Evolutionary conservation across 2,888 invertebrate species (phyloP).

Genomic region (Tenodera sinensis): DNA sequence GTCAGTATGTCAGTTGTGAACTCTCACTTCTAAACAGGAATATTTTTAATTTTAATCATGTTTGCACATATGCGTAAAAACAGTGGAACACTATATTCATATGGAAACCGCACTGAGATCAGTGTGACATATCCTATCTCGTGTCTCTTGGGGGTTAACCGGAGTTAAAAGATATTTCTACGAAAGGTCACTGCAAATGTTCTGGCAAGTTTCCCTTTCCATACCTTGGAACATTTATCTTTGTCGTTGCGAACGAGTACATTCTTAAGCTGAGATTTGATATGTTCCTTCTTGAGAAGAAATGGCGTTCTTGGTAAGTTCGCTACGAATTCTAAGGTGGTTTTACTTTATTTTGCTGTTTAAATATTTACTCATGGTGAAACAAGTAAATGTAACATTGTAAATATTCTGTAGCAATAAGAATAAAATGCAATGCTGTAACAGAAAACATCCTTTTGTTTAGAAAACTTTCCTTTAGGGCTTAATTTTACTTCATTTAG

Average conservation of each 20-base stretch:
- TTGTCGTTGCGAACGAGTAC: background rate
- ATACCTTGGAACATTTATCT: background rate
- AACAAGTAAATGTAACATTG: too few species aligned
- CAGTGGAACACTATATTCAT: background rate
- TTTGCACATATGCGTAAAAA: background rate
- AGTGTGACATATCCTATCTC: background rate
- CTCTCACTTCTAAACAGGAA: background rate
- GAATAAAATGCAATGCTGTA: too few species aligned
- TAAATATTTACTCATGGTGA: too few species aligned
- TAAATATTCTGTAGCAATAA: too few species aligned
- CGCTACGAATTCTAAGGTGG: too few species aligned
- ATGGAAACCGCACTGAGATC: background rate
- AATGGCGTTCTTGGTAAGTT: too few species aligned
- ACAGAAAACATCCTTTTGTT: too few species aligned
- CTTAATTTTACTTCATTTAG: too few species aligned
- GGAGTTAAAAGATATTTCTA: background rate
- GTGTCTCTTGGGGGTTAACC: background rate
- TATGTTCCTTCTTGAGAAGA: too few species aligned
- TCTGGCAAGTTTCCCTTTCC: background rate
- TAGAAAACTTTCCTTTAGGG: too few species aligned
- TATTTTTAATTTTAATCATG: background rate
- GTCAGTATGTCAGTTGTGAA: too few species aligned
- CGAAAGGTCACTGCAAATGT: background rate
- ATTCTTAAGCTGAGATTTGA: background rate
- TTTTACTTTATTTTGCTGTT: too few species aligned